Evolutionary conservation across 2,797 vertebrate species (phyloP).

Genomic region (Etheostoma nigrum): DNA sequence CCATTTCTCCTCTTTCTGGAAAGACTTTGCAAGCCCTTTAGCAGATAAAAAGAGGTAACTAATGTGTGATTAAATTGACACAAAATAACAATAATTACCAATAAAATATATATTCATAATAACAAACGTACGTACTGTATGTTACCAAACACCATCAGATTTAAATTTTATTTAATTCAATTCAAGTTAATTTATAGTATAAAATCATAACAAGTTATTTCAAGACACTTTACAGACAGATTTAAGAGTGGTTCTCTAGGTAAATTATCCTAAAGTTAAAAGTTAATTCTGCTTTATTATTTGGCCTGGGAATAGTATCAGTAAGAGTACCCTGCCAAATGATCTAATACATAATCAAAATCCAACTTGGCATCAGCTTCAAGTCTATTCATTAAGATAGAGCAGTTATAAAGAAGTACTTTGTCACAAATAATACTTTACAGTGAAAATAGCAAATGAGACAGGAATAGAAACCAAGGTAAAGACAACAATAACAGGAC

Average conservation of each 20-base stretch:
- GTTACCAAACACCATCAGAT: background rate
- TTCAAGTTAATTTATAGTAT: too few relatives aligned
- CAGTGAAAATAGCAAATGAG: too few relatives aligned
- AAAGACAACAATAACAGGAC: too few relatives aligned
- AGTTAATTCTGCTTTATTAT: background rate
- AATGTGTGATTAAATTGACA: background rate
- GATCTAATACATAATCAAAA: background rate
- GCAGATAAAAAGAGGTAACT: conserved; percentile 18
- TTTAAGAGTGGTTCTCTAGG: too few relatives aligned
- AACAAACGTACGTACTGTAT: background rate
- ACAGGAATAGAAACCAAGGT: too few relatives aligned
- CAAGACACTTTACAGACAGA: too few relatives aligned
- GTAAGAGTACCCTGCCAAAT: background rate
- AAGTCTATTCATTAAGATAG: background rate
- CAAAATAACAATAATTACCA: background rate
- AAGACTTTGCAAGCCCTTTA: conserved; percentile 3
- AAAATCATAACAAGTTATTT: too few relatives aligned
- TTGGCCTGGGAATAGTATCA: background rate
- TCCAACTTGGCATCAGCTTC: background rate
- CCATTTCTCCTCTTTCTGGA: background rate
- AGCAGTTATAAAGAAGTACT: background rate
- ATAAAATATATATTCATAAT: background rate
- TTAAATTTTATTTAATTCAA: background rate
- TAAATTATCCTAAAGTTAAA: background rate
- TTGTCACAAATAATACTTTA: background rate